Evolutionary conservation across 2,113 vertebrate genomes (phyloP).

Genomic region (Psilopsiagon aymara): DNA sequence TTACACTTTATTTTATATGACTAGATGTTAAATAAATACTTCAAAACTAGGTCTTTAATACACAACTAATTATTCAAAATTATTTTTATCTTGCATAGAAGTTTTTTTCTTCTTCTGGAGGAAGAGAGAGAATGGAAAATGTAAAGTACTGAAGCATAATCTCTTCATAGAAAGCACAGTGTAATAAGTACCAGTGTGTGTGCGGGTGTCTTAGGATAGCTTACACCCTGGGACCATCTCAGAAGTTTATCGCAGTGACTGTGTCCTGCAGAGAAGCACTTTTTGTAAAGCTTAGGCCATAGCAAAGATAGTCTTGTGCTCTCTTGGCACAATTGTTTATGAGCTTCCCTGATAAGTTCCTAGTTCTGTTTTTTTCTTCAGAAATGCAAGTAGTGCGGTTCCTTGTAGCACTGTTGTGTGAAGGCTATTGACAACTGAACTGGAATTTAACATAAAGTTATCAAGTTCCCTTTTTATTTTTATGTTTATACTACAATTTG

Average conservation of each 20-base stretch:
- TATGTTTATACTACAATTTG: conserved; percentile 21
- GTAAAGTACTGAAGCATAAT: conserved; percentile 9
- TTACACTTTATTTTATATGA: conserved; percentile 77
- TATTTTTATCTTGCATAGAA: conserved; percentile 73
- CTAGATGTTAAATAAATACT: conserved; percentile 75
- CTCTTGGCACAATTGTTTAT: neutral
- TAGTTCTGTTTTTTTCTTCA: neutral
- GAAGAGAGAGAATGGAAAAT: conserved; percentile 3
- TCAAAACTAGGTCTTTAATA: conserved; percentile 74
- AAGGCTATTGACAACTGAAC: neutral
- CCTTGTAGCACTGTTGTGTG: neutral
- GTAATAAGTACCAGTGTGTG: neutral
- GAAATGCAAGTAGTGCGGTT: neutral
- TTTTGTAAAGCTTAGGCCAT: conserved; percentile 44
- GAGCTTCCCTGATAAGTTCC: neutral
- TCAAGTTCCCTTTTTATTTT: conserved; percentile 1
- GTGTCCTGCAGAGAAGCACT: conserved; percentile 51
- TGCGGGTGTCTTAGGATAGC: neutral
- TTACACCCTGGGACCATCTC: conserved; percentile 18
- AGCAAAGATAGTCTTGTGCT: conserved; percentile 14
- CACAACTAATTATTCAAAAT: conserved; percentile 63
- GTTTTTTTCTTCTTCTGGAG: conserved; percentile 40
- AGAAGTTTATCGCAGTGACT: conserved; percentile 12
- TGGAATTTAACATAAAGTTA: conserved; percentile 12
- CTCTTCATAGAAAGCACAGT: conserved; percentile 72